phyloP scores from a whole-genome alignment of 2,888 invertebrate genomes.

The Carpatolechia fugitivella region DNA sequence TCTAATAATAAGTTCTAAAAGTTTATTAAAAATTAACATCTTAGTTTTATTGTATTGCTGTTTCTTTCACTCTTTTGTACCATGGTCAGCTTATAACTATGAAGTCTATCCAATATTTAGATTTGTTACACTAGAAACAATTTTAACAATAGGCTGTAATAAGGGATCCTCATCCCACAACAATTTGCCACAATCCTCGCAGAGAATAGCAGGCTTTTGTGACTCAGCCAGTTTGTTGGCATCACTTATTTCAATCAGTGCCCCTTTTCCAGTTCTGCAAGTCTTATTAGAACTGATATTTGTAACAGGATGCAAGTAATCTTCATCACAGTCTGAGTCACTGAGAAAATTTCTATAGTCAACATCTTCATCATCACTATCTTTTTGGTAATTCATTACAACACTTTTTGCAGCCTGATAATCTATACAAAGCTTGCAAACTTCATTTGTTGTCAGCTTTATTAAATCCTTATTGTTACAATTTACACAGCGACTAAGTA shows the following conservation, averaged over 20 bases:
- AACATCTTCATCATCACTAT: slow-evolving; percentile 49
- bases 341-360: slow-evolving; percentile 59
- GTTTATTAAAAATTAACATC: too few relatives aligned
- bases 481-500: slow-evolving; percentile 86
- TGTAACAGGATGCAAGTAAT: slow-evolving; percentile 41
- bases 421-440: slow-evolving; percentile 45
- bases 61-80: slow-evolving; percentile 2
- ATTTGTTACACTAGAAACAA: neutral
- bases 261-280: slow-evolving; percentile 77
- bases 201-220: slow-evolving; percentile 81
- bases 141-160: slow-evolving; percentile 43
- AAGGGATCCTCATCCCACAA: slow-evolving; percentile 82
- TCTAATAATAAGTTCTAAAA: too few relatives aligned
- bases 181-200: slow-evolving; percentile 86
- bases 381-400: slow-evolving; percentile 24
- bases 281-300: slow-evolving; percentile 26
- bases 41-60: slow-evolving; percentile 7
- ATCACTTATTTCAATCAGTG: slow-evolving; percentile 74
- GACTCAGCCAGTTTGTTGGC: slow-evolving; percentile 63
- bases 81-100: neutral
- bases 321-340: slow-evolving; percentile 55
- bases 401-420: slow-evolving; percentile 32
- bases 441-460: slow-evolving; percentile 44
- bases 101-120: neutral
- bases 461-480: slow-evolving; percentile 62